Evolutionary conservation across 2,888 invertebrate species (phyloP).

Genomic region (Gandaritis pyraliata): DNA sequence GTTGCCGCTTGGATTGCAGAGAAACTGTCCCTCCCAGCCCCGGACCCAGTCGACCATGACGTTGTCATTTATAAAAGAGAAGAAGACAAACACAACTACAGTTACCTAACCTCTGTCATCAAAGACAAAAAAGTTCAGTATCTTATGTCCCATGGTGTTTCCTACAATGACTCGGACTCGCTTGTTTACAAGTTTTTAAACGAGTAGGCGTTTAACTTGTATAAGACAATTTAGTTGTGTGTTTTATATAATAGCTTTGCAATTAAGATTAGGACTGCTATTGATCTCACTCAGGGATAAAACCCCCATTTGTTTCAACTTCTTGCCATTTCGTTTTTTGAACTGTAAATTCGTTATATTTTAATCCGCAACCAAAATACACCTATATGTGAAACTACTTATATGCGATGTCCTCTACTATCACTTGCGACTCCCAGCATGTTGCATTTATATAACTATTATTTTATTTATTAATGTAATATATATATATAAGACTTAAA

Average conservation of each 20-base stretch:
- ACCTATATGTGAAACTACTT: no score
- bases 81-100: conserved; percentile 13
- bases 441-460: conserved; percentile 8
- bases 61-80: conserved; percentile 15
- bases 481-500: conserved; percentile 18
- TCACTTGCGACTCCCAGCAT: not conserved
- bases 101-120: not conserved
- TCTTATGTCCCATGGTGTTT: conserved; percentile 2
- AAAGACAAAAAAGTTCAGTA: conserved; percentile 9
- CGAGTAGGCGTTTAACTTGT: conserved; percentile 1
- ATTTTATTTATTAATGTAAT: conserved; percentile 1
- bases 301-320: not conserved
- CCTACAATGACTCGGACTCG: conserved; percentile 4
- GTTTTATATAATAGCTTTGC: not conserved
- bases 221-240: not conserved
- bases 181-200: conserved; percentile 8
- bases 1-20: conserved; percentile 15
- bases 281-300: conserved; percentile 5
- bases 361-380: no score
- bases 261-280: not conserved
- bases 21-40: conserved; percentile 13
- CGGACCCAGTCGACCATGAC: conserved; percentile 20
- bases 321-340: not conserved
- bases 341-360: no score
- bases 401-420: not conserved